Evolutionary conservation across 64 coral and sea anemone species (phyloP).

Genomic region (Cladopsammia gracilis): DNA sequence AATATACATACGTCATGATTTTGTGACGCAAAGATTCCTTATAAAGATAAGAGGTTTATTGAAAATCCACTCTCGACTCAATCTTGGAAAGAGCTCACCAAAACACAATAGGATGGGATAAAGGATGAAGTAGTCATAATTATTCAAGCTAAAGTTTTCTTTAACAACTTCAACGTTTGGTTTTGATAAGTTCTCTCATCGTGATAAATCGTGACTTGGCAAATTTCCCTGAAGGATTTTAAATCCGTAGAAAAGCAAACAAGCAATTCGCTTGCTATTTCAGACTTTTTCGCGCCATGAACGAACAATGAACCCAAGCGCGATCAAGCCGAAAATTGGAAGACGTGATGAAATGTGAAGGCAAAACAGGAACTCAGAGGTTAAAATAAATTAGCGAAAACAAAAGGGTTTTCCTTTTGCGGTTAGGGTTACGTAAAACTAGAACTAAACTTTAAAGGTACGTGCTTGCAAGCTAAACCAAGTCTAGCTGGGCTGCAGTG

Average conservation of each 20-base stretch:
- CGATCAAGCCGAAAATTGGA: slow-evolving; percentile 20
- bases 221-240: neutral
- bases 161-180: neutral
- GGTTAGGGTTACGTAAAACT: slow-evolving; percentile 34
- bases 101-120: neutral
- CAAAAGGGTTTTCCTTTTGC: slow-evolving; percentile 23
- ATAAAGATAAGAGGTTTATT: slow-evolving; percentile 50
- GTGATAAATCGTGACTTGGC: slow-evolving; percentile 16
- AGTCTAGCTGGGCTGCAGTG: neutral
- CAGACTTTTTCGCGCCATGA: neutral
- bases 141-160: neutral
- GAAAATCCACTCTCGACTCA: slow-evolving; percentile 8
- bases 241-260: neutral
- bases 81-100: slow-evolving; percentile 7
- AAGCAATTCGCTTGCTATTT: neutral
- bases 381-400: slow-evolving; percentile 18
- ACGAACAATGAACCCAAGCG: neutral
- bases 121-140: neutral
- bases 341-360: slow-evolving; percentile 45
- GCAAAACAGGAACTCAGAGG: slow-evolving; percentile 25
- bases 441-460: neutral
- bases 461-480: slow-evolving; percentile 16
- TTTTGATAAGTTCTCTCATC: neutral
- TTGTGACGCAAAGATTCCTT: slow-evolving; percentile 13
- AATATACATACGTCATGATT: slow-evolving; percentile 6